A percentile compares a stretch with the other conserved stretches of the same genome.
Evolutionary conservation across 1,140 invertebrate species (phyloP).

Genomic region (Trachymyrmex cornetzi): DNA sequence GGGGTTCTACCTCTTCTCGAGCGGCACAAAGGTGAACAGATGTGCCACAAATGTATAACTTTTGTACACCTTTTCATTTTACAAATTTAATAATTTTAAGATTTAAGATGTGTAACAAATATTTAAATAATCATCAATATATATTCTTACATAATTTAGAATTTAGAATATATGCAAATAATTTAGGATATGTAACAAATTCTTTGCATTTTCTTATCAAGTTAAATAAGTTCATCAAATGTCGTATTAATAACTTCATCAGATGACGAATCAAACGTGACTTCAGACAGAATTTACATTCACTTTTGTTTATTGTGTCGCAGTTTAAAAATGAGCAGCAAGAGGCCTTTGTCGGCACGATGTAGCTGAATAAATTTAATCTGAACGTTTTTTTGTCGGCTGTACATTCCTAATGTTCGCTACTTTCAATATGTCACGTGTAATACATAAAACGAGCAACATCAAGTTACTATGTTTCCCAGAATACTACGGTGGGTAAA

Average conservation of each 20-base stretch:
- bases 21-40: conserved; percentile 10
- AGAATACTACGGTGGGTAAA: background rate
- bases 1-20: background rate
- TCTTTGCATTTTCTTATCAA: background rate
- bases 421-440: background rate
- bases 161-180: background rate
- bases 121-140: background rate
- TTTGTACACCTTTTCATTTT: background rate
- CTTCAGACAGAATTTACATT: conserved; percentile 17
- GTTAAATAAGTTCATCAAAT: background rate
- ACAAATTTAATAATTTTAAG: conserved; percentile 2
- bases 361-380: conserved; percentile 33
- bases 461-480: conserved; percentile 12
- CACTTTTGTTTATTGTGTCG: conserved; percentile 26
- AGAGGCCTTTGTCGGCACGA: conserved; percentile 35
- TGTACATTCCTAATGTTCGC: background rate
- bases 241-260: conserved; percentile 6
- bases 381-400: background rate
- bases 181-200: background rate
- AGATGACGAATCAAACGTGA: background rate
- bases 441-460: conserved; percentile 42
- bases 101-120: background rate
- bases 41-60: background rate
- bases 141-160: background rate
- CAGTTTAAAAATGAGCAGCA: background rate